These are phyloP conservation scores for Geodia barretti DNA, from an alignment of 37 sponge, comb jelly and placozoan species.

Conservation along the genomic window DNA sequence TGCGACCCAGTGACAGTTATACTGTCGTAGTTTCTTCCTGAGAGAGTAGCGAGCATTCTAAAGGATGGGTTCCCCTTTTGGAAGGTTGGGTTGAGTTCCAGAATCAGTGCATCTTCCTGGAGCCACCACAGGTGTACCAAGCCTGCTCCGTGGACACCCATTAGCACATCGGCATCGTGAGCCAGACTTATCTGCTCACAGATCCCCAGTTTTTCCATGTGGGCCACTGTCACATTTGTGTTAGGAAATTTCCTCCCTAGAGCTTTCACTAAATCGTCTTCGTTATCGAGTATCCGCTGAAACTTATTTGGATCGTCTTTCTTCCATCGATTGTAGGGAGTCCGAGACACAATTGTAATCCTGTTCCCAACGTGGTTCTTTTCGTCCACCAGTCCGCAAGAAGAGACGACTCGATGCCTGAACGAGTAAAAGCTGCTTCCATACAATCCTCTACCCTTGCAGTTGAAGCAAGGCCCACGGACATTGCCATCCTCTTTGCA, in stretches of 20 bases:
- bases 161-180: slow-evolving; percentile 52
- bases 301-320: slow-evolving; percentile 34
- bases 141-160: slow-evolving; percentile 81
- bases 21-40: slow-evolving; percentile 63
- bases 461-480: slow-evolving; percentile 24
- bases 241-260: slow-evolving; percentile 22
- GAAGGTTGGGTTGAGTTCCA: slow-evolving; percentile 57
- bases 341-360: slow-evolving; percentile 26
- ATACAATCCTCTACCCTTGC: slow-evolving; percentile 40
- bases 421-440: slow-evolving; percentile 37
- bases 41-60: slow-evolving; percentile 40
- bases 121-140: slow-evolving; percentile 80
- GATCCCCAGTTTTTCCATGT: slow-evolving; percentile 46
- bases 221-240: slow-evolving; percentile 19
- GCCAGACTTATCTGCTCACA: slow-evolving; percentile 60
- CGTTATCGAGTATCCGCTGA: slow-evolving; percentile 49
- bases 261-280: slow-evolving; percentile 28
- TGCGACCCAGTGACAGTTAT: slow-evolving; percentile 19
- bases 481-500: slow-evolving; percentile 43
- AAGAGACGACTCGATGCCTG: slow-evolving; percentile 44
- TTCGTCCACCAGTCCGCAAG: slow-evolving; percentile 51
- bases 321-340: slow-evolving; percentile 41
- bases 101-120: slow-evolving; percentile 37
- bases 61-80: slow-evolving; percentile 60
- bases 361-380: background rate